phyloP scores from a whole-genome alignment of 2,888 invertebrate genomes.

The Chymomyza fuscimana region DNA sequence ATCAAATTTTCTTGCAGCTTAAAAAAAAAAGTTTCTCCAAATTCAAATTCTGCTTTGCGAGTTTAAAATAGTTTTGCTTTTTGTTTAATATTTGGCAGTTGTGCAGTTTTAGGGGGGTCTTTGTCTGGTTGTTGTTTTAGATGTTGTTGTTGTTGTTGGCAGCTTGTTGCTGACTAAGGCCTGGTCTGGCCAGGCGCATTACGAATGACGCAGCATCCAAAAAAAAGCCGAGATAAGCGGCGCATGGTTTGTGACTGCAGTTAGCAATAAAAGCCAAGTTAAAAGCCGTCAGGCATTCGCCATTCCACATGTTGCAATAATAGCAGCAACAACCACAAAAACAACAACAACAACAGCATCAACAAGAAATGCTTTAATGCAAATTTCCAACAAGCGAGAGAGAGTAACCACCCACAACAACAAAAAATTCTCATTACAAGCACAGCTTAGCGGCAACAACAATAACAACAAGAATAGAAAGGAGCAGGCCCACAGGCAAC shows the following conservation, averaged over 20 bases:
- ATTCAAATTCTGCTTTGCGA: too few relatives aligned
- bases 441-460: conserved; percentile 25
- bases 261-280: conserved; percentile 2
- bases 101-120: neutral
- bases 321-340: too few relatives aligned
- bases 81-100: neutral
- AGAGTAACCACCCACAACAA: conserved; percentile 10
- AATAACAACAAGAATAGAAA: conserved; percentile 20
- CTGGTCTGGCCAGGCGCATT: neutral
- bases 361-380: conserved; percentile 59
- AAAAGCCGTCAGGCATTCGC: neutral
- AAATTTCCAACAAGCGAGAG: conserved; percentile 36
- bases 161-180: neutral
- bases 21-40: too few relatives aligned
- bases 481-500: conserved; percentile 32
- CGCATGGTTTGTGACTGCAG: neutral
- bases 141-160: neutral
- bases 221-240: conserved; percentile 4
- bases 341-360: conserved; percentile 18
- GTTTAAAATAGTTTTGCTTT: conserved; percentile 1
- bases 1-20: too few relatives aligned
- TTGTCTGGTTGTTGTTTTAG: neutral
- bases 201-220: neutral
- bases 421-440: conserved; percentile 6
- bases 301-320: neutral